phyloP scores from a whole-genome alignment of 1,140 invertebrate genomes.

The Triops longicaudatus region DNA sequence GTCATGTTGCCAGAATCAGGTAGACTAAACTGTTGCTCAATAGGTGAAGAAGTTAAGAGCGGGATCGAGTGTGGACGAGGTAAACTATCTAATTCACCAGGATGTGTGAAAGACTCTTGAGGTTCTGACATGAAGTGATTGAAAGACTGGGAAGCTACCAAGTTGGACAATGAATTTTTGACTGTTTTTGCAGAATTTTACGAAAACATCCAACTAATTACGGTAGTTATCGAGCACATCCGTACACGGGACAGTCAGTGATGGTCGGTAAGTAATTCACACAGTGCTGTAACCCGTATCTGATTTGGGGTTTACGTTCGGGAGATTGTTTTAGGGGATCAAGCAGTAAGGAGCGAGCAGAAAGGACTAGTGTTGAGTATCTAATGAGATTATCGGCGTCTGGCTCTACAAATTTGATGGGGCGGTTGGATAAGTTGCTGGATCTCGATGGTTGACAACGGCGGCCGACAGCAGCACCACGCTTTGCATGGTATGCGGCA shows the following conservation, averaged over 20 bases:
- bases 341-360: not conserved
- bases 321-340: not conserved
- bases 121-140: not conserved
- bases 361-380: constrained; percentile 7
- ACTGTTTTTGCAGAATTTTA: not conserved
- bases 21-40: not conserved
- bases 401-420: not conserved
- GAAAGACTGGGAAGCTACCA: not conserved
- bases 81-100: not conserved
- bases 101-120: not conserved
- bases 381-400: constrained; percentile 14
- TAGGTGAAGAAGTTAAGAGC: not conserved
- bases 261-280: not conserved
- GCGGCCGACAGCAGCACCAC: constrained; percentile 6
- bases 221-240: not conserved
- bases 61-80: not conserved
- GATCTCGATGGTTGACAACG: constrained; percentile 2
- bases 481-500: constrained; percentile 5
- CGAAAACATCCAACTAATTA: not conserved
- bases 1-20: not conserved
- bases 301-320: not conserved
- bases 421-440: constrained; percentile 14
- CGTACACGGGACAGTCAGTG: not conserved
- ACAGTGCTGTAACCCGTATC: not conserved
- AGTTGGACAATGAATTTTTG: not conserved